Evolutionary conservation across 1,140 invertebrate species (phyloP), one percentile per base, ranked within the genome.

Genomic region (Drosophila nebulosa): DNA sequence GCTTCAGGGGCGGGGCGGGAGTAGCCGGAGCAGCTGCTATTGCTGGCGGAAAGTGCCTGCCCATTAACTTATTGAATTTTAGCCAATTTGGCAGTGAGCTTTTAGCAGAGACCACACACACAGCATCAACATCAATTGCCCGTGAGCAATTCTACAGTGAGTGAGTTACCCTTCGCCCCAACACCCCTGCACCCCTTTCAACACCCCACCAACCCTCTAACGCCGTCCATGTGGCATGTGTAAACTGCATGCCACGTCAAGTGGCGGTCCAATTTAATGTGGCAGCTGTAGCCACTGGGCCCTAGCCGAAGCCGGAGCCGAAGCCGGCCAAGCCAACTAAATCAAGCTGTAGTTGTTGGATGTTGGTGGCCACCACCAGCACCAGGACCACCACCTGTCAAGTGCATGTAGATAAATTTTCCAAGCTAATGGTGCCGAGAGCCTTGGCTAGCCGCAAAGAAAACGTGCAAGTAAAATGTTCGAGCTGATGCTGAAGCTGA

Each of bases 51-150:
- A 52, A 24, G 30, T 64, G 55, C 61, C 39, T 46, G 39, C 39
- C 39, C 83, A 86, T 86, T 88, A 86, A 88, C 83, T 86, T 86
- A 86, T 86, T 86, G 83, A 88, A 88, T 86, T 88, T 81, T 70
- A 88, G 74, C 74, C 78, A 88, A 86, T 86, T 86, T 74, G 32
- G 52, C 70, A 66, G 66, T 56, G n/a, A 78, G 65, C 76, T 77
- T 77, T 84, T 85, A 77, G 80, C 62, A 65, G 72, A 16, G 21
- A 72, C 65, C 72, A 50, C 57, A 66, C 57, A 66, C 27, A 30
- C 64, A 73, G 63, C 61, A 68, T 36, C 55, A 65, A 46, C 60
- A 22, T 46, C 71, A 88, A 81, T 88, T 81, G 66, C 74, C 79
- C 78, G 63, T 61, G 66, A 73, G 83, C 78, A 63, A 81, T 57